These are phyloP conservation scores for Chiroxiphia lanceolata DNA, from an alignment of 2,797 vertebrate genomes.

Conservation along the genomic window DNA sequence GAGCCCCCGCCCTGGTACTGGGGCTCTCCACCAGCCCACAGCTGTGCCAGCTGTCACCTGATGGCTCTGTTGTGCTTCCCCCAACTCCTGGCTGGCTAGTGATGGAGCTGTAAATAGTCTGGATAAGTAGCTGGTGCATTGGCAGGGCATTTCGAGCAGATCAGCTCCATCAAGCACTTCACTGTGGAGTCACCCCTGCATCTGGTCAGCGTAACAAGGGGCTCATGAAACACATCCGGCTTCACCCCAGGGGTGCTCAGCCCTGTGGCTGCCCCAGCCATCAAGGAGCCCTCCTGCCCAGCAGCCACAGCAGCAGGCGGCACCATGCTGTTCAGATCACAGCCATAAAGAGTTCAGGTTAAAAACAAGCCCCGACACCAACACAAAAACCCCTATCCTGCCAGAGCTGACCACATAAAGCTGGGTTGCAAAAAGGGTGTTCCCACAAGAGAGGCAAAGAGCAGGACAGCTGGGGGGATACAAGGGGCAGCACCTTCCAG, in stretches of 20 bases:
- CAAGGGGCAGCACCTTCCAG: not conserved
- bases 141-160: not conserved
- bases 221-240: not conserved
- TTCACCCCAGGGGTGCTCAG: not conserved
- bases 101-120: not conserved
- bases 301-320: accelerated
- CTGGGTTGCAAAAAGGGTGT: not conserved
- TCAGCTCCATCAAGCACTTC: not conserved
- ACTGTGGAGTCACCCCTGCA: not conserved
- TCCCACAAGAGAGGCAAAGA: not conserved
- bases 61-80: not conserved
- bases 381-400: not conserved
- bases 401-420: accelerated
- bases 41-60: not conserved
- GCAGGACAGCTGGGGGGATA: not conserved
- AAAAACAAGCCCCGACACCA: not conserved
- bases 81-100: not conserved
- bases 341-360: not conserved
- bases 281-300: accelerated
- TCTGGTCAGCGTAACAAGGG: not conserved
- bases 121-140: accelerated
- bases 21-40: not conserved
- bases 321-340: not conserved
- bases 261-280: no score
- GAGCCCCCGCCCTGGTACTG: accelerated